Evolutionary conservation across 53 echinoderm and acorn worm genomes (phyloP).

Genomic region (Astropecten irregularis): DNA sequence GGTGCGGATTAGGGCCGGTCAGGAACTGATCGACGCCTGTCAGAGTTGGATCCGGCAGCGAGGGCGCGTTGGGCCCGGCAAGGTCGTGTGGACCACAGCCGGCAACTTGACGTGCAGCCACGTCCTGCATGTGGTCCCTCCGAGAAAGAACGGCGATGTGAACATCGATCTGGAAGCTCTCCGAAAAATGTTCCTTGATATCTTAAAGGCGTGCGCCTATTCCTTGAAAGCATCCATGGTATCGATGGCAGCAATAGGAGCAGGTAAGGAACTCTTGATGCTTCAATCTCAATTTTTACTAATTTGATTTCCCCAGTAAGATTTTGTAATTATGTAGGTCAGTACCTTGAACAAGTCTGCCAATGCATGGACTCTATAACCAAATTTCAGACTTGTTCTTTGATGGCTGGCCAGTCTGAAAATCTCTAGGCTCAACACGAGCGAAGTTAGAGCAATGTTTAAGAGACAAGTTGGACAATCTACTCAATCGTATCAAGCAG

Average conservation of each 20-base stretch:
- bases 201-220: conserved; percentile 33
- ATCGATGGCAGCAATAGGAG: conserved; percentile 68
- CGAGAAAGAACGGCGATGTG: no score
- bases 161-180: background rate
- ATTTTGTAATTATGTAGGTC: no score
- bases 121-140: conserved; percentile 57
- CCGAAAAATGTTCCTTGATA: background rate
- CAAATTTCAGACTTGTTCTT: no score
- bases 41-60: conserved; percentile 8
- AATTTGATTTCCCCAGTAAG: no score
- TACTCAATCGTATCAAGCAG: no score
- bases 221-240: conserved; percentile 23
- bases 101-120: conserved; percentile 59
- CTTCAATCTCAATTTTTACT: background rate
- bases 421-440: no score
- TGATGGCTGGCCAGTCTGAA: no score
- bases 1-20: conserved; percentile 24
- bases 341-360: no score
- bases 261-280: conserved; percentile 37
- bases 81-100: conserved; percentile 41
- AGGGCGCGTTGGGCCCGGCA: conserved; percentile 31
- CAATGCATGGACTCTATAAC: no score
- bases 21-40: conserved; percentile 35
- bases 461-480: no score
- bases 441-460: no score